Evolutionary conservation across 2,113 vertebrate species (phyloP).

Genomic region (Gallinago undulata): DNA sequence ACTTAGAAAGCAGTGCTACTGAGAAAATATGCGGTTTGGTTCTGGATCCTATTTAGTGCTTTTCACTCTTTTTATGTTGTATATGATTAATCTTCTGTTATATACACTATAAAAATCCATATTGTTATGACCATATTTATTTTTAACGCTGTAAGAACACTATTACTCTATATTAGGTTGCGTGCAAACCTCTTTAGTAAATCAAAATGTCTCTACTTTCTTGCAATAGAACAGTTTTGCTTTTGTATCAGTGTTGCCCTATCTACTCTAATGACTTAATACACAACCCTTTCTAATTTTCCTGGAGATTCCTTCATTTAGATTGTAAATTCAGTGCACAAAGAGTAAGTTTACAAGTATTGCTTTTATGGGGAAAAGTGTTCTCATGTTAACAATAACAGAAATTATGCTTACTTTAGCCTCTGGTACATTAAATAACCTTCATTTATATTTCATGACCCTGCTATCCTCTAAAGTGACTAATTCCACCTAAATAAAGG

Average conservation of each 20-base stretch:
- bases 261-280: not conserved
- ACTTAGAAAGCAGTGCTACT: not conserved
- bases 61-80: not conserved
- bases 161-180: not conserved
- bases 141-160: not conserved
- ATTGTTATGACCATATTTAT: not conserved
- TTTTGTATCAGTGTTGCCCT: not conserved
- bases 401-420: not conserved
- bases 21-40: not conserved
- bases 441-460: not conserved
- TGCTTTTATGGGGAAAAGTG: not conserved
- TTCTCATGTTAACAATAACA: not conserved
- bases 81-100: not conserved
- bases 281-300: not conserved
- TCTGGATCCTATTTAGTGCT: not conserved
- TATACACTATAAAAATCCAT: not conserved
- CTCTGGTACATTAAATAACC: not conserved
- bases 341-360: not conserved
- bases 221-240: not conserved
- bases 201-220: not conserved
- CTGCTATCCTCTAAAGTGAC: not conserved
- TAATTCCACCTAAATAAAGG: not conserved
- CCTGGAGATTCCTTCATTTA: not conserved
- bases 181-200: not conserved
- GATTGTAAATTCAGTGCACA: not conserved